Conservation (phyloP, 2,888 invertebrate genomes). For the Calliopum simillimum region DNA sequence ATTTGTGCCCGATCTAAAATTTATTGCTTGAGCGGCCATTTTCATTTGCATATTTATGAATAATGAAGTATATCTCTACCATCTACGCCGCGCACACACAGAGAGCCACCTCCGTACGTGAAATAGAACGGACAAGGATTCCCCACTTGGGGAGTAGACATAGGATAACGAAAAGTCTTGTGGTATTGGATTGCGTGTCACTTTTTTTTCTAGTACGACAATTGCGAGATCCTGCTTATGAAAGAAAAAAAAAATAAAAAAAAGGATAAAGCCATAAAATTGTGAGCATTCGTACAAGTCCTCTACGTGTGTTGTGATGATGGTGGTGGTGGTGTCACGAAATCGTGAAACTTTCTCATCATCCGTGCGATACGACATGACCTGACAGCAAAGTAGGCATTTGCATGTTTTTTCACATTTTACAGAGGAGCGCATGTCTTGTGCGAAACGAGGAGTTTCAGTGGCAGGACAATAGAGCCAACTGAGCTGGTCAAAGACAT, state of each 20-base stretch:
- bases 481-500: slow-evolving; percentile 55
- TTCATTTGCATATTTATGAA: slow-evolving; percentile 67
- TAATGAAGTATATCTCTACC: slow-evolving; percentile 32
- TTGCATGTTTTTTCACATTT: slow-evolving; percentile 33
- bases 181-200: slow-evolving; percentile 2
- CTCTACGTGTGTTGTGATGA: slow-evolving; percentile 12
- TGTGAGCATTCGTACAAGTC: slow-evolving; percentile 29
- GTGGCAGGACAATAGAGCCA: slow-evolving; percentile 21
- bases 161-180: not conserved
- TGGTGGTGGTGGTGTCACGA: slow-evolving; percentile 35
- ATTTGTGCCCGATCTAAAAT: slow-evolving; percentile 60
- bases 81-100: slow-evolving; percentile 24
- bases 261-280: slow-evolving; percentile 33
- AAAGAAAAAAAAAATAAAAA: not conserved
- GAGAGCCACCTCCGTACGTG: slow-evolving; percentile 3
- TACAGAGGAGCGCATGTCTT: slow-evolving; percentile 32
- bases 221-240: slow-evolving; percentile 13
- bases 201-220: not conserved
- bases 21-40: slow-evolving; percentile 58
- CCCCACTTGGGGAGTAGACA: not conserved
- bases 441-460: not conserved
- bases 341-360: slow-evolving; percentile 45
- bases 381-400: slow-evolving; percentile 37
- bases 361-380: slow-evolving; percentile 40
- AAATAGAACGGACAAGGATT: not conserved